Evolutionary conservation across 2,797 vertebrate genomes (phyloP).

Genomic region (Liasis olivaceus): DNA sequence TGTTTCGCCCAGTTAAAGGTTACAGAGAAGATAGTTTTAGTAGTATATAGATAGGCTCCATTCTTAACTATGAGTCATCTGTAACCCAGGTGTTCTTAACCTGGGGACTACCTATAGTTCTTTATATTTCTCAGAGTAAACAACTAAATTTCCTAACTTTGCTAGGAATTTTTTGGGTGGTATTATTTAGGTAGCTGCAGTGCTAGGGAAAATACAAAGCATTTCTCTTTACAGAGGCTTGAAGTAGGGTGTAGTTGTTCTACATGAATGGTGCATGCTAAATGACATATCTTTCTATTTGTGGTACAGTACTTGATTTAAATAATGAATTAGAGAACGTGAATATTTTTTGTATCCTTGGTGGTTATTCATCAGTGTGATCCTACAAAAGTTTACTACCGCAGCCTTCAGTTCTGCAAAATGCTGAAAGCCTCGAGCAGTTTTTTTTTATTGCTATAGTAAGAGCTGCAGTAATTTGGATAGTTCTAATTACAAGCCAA

Average conservation of each 20-base stretch:
- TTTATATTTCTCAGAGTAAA: slow-evolving; percentile 26
- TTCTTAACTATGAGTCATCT: no score
- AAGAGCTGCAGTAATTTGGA: not conserved
- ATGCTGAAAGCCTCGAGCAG: slow-evolving; percentile 21
- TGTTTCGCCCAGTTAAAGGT: no score
- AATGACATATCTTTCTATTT: slow-evolving; percentile 2
- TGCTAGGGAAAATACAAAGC: slow-evolving; percentile 23
- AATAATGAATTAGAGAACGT: not conserved
- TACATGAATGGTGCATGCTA: not conserved
- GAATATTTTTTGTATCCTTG: not conserved
- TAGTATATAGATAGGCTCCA: no score
- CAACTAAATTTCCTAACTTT: slow-evolving; percentile 38
- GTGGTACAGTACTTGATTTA: not conserved
- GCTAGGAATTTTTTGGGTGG: slow-evolving; percentile 46
- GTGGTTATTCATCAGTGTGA: not conserved
- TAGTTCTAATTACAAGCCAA: not conserved
- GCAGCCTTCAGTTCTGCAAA: not conserved
- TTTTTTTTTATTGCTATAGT: not conserved
- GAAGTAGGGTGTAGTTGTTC: slow-evolving; percentile 31
- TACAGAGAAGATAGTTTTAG: no score
- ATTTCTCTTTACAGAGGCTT: not conserved
- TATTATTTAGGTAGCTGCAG: not conserved
- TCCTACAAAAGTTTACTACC: not conserved
- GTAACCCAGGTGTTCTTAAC: no score
- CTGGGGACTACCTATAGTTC: not conserved